Evolutionary conservation across 2,888 invertebrate genomes (phyloP), one percentile per base, ranked within the genome.

Genomic region (Cephus sareptanus): DNA sequence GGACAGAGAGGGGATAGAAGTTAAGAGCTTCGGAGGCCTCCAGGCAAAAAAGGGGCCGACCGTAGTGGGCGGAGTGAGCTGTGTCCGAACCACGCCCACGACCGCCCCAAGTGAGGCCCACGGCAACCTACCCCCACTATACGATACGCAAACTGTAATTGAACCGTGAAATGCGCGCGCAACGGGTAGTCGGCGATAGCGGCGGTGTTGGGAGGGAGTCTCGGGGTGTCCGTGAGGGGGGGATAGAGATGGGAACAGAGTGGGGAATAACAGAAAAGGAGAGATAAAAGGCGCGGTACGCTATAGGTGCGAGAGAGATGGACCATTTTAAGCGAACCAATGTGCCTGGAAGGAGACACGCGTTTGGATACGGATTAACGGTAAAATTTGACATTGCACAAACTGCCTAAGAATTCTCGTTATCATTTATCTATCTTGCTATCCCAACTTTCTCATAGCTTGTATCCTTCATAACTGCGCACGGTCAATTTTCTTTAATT

Each of bases 21-120:
- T 76, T 76, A 77, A 69, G 69, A 74, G 75, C 78, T 78, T 79
- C 79, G 79, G 79, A 75, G 82, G 81, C 84, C 87, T 85, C 86
- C 85, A 87, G 88, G 88, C 88, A 87, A 89, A 89, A 90, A 88
- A 88, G 89, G 89, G 91, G 91, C 87, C 80, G 89, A 84, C 77
- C 87, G 80, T 80, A 77, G 83, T 77, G 85, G 90, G 90, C 89
- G 90, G 88, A 79, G 79, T 76, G 81, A 81, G 82, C 78, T 76
- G 78, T 80, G 81, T 85, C 83, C 83, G 82, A 90, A 87, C 81
- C 40, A 87, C 91, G 91, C 91, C 90, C 88, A 87, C 83, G 80
- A 83, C 87, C 90, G 90, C 89, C 90, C 83, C 85, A 79, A 83
- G 84, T 84, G 77, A 81, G 85, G 82, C 83, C 87, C 85, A 84